Conservation (phyloP, 64 coral and sea anemone genomes). For the Montipora cactus region DNA sequence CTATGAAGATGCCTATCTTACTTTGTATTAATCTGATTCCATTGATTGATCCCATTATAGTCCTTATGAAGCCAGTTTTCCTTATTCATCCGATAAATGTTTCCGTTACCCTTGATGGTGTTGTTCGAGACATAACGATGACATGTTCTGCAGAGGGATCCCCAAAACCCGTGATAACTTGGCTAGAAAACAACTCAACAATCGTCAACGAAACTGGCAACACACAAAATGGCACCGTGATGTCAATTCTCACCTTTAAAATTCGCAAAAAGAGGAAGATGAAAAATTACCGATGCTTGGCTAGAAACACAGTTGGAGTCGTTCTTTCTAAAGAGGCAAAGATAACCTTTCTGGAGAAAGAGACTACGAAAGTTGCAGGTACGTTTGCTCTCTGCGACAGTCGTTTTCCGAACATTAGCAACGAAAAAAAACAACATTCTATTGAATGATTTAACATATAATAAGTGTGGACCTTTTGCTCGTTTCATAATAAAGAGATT, state of each 20-base stretch:
- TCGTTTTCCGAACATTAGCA: too few species aligned
- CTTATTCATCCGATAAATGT: neutral
- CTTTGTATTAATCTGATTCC: neutral
- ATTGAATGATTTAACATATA: too few species aligned
- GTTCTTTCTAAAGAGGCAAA: neutral
- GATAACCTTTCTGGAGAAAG: neutral
- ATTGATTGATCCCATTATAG: neutral
- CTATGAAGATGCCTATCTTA: neutral
- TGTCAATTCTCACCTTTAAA: neutral
- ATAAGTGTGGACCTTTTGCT: too few species aligned
- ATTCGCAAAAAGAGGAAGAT: neutral
- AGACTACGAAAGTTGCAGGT: too few species aligned
- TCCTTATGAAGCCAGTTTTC: neutral
- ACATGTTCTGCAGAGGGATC: neutral
- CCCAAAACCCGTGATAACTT: neutral
- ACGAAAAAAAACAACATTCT: too few species aligned
- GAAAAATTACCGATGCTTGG: neutral
- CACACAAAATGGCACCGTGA: neutral
- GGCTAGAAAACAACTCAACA: constrained; percentile 30
- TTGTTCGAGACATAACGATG: neutral
- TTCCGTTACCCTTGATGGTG: neutral
- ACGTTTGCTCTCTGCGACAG: too few species aligned
- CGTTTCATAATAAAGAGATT: too few species aligned
- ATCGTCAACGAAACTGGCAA: neutral
- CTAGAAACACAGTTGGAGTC: constrained; percentile 15